Conservation (phyloP, 2,113 vertebrate species). For the Sterrhoptilus dennistouni region DNA sequence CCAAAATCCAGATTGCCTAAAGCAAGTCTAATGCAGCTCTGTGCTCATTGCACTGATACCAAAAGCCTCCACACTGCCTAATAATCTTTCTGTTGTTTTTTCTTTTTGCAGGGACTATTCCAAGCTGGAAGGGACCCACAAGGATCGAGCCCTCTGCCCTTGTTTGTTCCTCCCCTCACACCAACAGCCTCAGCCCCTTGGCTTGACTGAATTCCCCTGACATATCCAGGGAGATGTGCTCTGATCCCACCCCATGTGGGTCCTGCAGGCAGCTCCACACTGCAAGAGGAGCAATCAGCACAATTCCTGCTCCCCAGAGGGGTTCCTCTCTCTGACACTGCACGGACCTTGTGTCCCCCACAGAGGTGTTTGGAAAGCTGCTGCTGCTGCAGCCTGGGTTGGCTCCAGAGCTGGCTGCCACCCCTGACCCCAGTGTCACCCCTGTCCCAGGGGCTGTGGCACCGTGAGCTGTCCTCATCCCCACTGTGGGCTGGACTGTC, state of each 20-base stretch:
- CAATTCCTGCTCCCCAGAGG: not conserved
- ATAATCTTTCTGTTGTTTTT: not conserved
- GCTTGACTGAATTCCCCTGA: not conserved
- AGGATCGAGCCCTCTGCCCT: not conserved
- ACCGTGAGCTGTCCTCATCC: accelerated
- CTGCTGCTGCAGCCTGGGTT: not conserved
- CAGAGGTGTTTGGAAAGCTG: accelerated
- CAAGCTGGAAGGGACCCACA: not conserved
- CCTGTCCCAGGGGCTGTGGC: accelerated
- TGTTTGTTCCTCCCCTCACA: not conserved
- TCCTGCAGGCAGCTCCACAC: not conserved
- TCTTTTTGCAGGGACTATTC: not conserved
- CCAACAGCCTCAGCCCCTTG: not conserved
- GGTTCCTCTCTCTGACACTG: not conserved
- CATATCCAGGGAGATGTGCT: not conserved
- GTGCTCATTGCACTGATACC: not conserved
- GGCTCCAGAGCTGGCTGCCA: not conserved
- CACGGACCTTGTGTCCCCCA: accelerated
- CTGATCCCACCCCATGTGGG: accelerated
- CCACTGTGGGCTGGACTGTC: not conserved
- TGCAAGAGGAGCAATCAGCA: not conserved
- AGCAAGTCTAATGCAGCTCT: not conserved
- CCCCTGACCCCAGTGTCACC: accelerated
- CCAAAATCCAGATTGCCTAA: not conserved
- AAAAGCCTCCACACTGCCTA: not conserved